Base-by-base conservation (phyloP, 2,888 invertebrate species). In the Chrysodeixis includens region DNA sequence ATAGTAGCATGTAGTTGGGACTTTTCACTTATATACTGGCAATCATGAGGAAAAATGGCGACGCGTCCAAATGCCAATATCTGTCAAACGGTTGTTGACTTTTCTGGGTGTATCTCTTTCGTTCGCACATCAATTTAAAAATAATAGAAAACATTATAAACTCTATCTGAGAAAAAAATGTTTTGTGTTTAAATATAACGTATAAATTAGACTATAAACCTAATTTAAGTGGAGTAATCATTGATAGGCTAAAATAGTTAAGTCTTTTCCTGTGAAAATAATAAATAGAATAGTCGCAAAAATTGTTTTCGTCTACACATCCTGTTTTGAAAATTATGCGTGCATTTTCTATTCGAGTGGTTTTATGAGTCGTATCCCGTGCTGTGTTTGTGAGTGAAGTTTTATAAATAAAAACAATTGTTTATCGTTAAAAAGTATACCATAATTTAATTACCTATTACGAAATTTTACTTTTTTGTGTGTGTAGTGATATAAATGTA, bases 21-120 rank as follows among this genome's bases (percentile, higher is more conserved):
- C 65, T 56, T 71, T 68, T 35, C 5, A 51, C 3, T 30, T 46
- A 26, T 6, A 0, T n/a, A 53, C 30, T 80, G 83, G 86, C 78
- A 74, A 86, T 81, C 69, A 69, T 60, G 44, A 16, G 14, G 26
- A 9, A 86, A 84, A 74, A 90, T 89, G 89, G 91, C 89, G 88
- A 83, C 83, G 83, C 85, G 76, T 85, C 81, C 46, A 71, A 74
- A 73, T 80, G 72, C 71, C 78, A 81, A 74, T 67, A 74, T 30
- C 85, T 90, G 93, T 93, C 93, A 93, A 93, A 88, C 92, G 93
- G 93, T 92, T 93, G 92, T 93, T 93, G 93, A 93, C 93, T 92
- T 84, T 82, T 83, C 78, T 53, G 83, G 82, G 81, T 86, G 86
- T 84, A 67, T 78, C 82, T 81, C 75, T 70, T 78, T 79, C 78